Evolutionary conservation across 2,888 invertebrate genomes (phyloP).

Genomic region (Ptilodon capucinus): DNA sequence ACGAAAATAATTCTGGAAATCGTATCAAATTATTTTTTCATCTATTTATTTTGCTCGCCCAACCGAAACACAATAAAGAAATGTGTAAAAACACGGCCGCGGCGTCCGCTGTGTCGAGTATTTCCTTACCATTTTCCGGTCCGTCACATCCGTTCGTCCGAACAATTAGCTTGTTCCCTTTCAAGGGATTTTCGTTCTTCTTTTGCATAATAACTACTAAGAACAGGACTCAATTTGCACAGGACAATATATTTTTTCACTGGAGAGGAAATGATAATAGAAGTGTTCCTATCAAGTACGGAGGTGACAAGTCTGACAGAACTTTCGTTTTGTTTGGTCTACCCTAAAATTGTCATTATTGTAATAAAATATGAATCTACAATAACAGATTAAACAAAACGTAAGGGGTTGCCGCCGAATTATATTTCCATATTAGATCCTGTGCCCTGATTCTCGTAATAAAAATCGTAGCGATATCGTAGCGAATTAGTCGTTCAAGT

Average conservation of each 20-base stretch:
- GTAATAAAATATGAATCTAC: too few relatives aligned
- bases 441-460: too few relatives aligned
- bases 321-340: too few relatives aligned
- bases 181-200: slow-evolving; percentile 35
- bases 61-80: background rate
- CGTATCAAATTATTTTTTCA: background rate
- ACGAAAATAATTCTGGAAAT: too few relatives aligned
- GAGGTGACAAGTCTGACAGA: too few relatives aligned
- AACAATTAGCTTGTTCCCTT: slow-evolving; percentile 55
- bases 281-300: too few relatives aligned
- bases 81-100: slow-evolving; percentile 36
- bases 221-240: slow-evolving; percentile 50
- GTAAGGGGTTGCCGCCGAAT: too few relatives aligned
- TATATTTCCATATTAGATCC: too few relatives aligned
- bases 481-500: too few relatives aligned
- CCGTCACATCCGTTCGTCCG: slow-evolving; percentile 55
- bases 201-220: slow-evolving; percentile 48
- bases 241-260: slow-evolving; percentile 38
- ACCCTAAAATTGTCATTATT: too few relatives aligned
- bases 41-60: background rate
- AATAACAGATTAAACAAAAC: too few relatives aligned
- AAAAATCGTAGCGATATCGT: too few relatives aligned
- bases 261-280: background rate
- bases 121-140: slow-evolving; percentile 48
- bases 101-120: slow-evolving; percentile 47